Base-by-base conservation (phyloP, 35 echinoderm and acorn worm species). In the Antedon bifida region DNA sequence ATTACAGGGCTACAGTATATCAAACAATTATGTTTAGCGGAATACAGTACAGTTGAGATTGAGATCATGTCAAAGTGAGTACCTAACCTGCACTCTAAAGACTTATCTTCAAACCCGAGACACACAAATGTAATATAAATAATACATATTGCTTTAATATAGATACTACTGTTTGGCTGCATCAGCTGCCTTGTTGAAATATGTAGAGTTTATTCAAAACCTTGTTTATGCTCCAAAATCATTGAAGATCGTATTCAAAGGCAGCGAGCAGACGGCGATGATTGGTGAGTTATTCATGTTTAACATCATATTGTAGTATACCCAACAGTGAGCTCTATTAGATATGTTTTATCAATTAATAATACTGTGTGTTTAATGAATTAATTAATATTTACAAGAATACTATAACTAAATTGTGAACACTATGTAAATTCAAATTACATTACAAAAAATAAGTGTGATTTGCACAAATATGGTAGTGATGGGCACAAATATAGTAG, bases 101-200 rank as follows among this genome's bases (percentile, higher is more conserved):
- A 76, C 5, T 76, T 4, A 76, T 4, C 4, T 42, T 7, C 38
- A 42, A 4, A 14, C 38, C 38, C n/a, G n/a, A n/a, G n/a, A n/a
- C n/a, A 42, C 38, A 42, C 4, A 7, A 42, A 42, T 42, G 14
- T 42, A 4, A 42, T 42, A 4, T 7, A 14, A 14, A 42, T 42
- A 7, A 42, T 42, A 4, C n/a, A n/a, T 7, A 42, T 83, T 64
- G 32, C 46, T 82, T 45, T 34, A 84, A 14, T 74, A 23, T 74
- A 99, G 95, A 51, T 99, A 99, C 79, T 99, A 99, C 86, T 99
- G 95, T 38, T 74, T 99, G 16, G 95, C 95, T 80, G 90, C 95
- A 34, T 85, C 85, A 44, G 95, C 95, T 45, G 95, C 95, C 31
- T 83, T 99, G 34, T 55, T 99, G 78, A 99, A 99, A 83, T 99